Percentiles rank a stretch among this genome's conserved stretches.
Evolutionary conservation across 2,113 vertebrate genomes (phyloP).

Genomic region (Pterocles orientalis): DNA sequence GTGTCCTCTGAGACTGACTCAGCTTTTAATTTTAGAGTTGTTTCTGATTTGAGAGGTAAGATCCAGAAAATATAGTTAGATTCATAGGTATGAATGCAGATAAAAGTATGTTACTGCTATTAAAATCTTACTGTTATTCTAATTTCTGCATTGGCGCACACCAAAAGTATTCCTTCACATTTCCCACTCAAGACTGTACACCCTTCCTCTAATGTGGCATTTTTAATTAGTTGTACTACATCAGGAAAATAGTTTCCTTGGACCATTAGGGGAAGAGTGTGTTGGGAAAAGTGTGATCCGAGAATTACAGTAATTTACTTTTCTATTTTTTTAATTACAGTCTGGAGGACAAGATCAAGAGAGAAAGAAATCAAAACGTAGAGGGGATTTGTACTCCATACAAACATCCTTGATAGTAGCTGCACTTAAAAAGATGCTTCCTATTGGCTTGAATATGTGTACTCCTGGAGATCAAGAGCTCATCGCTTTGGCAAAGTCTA

Average conservation of each 20-base stretch:
- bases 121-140: neutral
- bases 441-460: constrained; percentile 98
- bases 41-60: constrained; percentile 20
- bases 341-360: constrained; percentile 97
- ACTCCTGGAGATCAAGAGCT: constrained; percentile 98
- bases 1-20: neutral
- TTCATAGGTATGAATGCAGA: neutral
- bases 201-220: neutral
- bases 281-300: neutral
- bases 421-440: constrained; percentile 98
- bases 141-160: neutral
- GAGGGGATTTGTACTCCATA: constrained; percentile 96
- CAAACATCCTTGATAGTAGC: constrained; percentile 98
- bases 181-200: neutral
- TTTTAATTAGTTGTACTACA: neutral
- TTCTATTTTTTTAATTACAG: constrained; percentile 73
- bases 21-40: neutral
- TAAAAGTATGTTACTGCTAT: neutral
- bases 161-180: neutral
- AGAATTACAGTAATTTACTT: neutral
- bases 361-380: constrained; percentile 91
- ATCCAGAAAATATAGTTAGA: neutral
- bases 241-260: neutral
- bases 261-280: neutral
- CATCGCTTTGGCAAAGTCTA: constrained; percentile 90